Percentiles rank a stretch among this genome's conserved stretches.
phyloP scores from a whole-genome alignment of 1,140 invertebrate genomes.

The Eciton burchellii region DNA sequence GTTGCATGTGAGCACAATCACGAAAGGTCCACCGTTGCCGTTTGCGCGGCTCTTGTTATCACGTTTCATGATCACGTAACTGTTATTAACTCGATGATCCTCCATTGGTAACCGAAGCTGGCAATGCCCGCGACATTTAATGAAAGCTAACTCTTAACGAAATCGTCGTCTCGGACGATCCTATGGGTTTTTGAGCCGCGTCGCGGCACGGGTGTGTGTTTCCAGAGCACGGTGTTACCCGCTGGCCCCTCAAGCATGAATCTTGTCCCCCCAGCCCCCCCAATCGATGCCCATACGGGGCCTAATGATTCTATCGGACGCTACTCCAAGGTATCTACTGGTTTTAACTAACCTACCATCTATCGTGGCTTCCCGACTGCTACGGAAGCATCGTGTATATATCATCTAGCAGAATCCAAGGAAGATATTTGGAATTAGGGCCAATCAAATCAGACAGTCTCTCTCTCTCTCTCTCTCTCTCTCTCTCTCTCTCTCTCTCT shows the following conservation, averaged over 20 bases:
- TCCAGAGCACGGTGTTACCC: slow-evolving; percentile 76
- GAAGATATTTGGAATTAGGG: slow-evolving; percentile 30
- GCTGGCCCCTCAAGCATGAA: slow-evolving; percentile 75
- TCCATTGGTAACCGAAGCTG: slow-evolving; percentile 25
- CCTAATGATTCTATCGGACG: slow-evolving; percentile 77
- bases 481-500: no score
- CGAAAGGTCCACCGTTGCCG: slow-evolving; percentile 34
- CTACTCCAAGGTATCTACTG: slow-evolving; percentile 75
- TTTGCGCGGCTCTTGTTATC: slow-evolving; percentile 58
- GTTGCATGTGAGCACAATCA: slow-evolving; percentile 71
- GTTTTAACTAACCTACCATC: slow-evolving; percentile 70
- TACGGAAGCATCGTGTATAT: slow-evolving; percentile 39
- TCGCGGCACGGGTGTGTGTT: slow-evolving; percentile 75
- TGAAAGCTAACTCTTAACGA: slow-evolving; percentile 64
- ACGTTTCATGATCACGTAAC: slow-evolving; percentile 67
- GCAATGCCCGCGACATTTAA: not conserved
- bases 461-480: no score
- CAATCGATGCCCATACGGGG: slow-evolving; percentile 73
- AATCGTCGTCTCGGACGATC: slow-evolving; percentile 55
- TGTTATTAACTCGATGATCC: slow-evolving; percentile 64
- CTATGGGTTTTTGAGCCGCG: slow-evolving; percentile 71
- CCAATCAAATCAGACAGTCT: slow-evolving; percentile 9
- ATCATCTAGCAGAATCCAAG: slow-evolving; percentile 34
- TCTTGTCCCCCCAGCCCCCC: slow-evolving; percentile 73
- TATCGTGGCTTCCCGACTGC: slow-evolving; percentile 16